These are phyloP conservation scores for Drosophila setifemur DNA, from an alignment of 1,140 invertebrate genomes.

Conservation along the genomic window DNA sequence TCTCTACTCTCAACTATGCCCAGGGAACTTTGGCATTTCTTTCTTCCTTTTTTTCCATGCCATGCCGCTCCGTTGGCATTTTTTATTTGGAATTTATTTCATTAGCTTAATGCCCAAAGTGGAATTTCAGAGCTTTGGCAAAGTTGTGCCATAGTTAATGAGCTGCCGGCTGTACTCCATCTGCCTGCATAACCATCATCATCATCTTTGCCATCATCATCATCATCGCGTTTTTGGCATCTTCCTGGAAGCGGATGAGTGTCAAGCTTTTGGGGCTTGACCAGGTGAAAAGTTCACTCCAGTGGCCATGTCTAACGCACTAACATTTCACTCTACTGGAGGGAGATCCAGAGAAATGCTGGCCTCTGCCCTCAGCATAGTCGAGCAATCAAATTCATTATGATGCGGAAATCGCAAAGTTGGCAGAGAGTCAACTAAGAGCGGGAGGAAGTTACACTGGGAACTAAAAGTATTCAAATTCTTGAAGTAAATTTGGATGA, in stretches of 20 bases:
- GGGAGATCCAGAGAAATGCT: too few relatives aligned
- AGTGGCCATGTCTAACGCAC: conserved; percentile 25
- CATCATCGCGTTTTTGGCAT: conserved; percentile 9
- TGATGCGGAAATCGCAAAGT: conserved; percentile 52
- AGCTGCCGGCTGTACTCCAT: background rate
- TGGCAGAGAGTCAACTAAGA: conserved; percentile 5
- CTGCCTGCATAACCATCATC: background rate
- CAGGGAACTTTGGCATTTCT: conserved; percentile 28
- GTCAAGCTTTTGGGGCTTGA: conserved; percentile 25
- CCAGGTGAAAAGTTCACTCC: conserved; percentile 44
- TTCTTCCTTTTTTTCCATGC: background rate
- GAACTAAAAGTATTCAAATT: too few relatives aligned
- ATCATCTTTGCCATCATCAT: too few relatives aligned
- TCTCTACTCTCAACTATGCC: conserved; percentile 20
- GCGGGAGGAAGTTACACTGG: background rate
- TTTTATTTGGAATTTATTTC: conserved; percentile 58
- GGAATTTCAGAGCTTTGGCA: conserved; percentile 47
- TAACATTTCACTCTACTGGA: conserved; percentile 7
- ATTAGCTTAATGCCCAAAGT: conserved; percentile 67
- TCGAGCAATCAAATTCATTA: conserved; percentile 53
- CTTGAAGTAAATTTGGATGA: too few relatives aligned
- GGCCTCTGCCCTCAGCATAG: background rate
- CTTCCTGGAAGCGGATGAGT: conserved; percentile 33
- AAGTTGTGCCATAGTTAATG: conserved; percentile 52
- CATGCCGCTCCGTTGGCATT: conserved; percentile 13